Conservation (phyloP, 2,888 invertebrate species). For the Aporophyla nigra region DNA sequence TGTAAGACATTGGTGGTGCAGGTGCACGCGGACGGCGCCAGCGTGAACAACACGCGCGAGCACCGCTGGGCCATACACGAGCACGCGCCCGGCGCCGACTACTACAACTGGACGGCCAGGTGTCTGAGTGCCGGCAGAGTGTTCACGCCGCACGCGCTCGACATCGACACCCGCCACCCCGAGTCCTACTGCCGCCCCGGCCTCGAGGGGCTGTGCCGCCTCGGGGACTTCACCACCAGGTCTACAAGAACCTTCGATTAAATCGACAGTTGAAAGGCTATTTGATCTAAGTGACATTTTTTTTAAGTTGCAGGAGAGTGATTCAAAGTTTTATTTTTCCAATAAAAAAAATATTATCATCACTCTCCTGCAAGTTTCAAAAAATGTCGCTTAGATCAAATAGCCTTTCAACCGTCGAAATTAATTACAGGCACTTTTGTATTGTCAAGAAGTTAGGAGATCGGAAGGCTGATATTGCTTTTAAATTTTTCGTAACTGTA, state of each 20-base stretch:
- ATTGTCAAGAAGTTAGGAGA: background rate
- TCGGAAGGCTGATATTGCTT: background rate
- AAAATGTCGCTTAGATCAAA: no score
- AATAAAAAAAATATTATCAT: no score
- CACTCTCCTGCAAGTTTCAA: no score
- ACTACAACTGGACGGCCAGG: conserved; percentile 96
- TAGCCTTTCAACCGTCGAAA: no score
- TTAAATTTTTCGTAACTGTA: background rate
- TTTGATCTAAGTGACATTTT: no score
- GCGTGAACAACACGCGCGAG: conserved; percentile 93
- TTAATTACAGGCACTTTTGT: background rate
- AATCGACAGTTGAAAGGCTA: no score
- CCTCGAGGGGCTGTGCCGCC: conserved; percentile 92
- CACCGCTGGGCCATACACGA: conserved; percentile 97
- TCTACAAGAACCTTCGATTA: conserved; percentile 38
- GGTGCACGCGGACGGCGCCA: conserved; percentile 96
- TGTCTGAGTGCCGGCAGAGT: conserved; percentile 94
- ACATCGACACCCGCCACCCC: conserved; percentile 91
- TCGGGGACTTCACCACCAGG: conserved; percentile 95
- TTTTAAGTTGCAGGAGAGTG: no score
- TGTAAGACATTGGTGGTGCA: no score
- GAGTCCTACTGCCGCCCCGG: conserved; percentile 91
- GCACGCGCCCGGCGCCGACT: conserved; percentile 95
- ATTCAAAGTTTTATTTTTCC: no score
- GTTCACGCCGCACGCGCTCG: conserved; percentile 95